Conservation (phyloP, 2,113 vertebrate species). For the Aegotheles bennettii region DNA sequence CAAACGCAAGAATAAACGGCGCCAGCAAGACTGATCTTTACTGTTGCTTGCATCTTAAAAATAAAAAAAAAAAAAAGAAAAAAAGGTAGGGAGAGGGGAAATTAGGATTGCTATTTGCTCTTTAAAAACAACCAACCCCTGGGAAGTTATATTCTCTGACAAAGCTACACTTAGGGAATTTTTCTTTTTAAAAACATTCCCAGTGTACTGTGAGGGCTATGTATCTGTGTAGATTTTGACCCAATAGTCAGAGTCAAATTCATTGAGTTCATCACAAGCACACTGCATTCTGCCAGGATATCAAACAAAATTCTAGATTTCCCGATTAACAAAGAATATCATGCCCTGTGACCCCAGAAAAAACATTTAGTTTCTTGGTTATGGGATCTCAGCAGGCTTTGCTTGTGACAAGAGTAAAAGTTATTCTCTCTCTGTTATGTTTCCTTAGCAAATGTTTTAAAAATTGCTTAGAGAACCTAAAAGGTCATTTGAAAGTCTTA, state of each 20-base stretch:
- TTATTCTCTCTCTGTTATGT: constrained; percentile 54
- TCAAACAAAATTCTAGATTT: constrained; percentile 4
- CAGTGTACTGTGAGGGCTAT: background rate
- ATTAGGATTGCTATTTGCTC: background rate
- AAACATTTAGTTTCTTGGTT: constrained; percentile 34
- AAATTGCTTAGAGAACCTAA: constrained; percentile 59
- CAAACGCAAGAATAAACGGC: background rate
- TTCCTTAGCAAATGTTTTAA: constrained; percentile 62
- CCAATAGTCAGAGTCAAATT: background rate
- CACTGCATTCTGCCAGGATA: background rate
- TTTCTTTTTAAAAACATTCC: background rate
- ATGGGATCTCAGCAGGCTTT: constrained; percentile 31
- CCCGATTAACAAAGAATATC: background rate
- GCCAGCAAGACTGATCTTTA: background rate
- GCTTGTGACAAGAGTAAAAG: constrained; percentile 37
- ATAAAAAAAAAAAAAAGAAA: background rate
- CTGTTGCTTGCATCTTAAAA: background rate
- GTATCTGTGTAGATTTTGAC: background rate
- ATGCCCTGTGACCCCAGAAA: background rate
- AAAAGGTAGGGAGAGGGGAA: background rate
- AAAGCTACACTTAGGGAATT: background rate
- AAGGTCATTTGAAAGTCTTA: constrained; percentile 62
- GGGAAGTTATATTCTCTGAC: background rate
- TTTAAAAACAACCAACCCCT: background rate
- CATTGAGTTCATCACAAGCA: background rate